Evolutionary conservation across 2,797 vertebrate species (phyloP), one percentile per base, ranked within the genome.

Genomic region (Sebastes hubbsi): DNA sequence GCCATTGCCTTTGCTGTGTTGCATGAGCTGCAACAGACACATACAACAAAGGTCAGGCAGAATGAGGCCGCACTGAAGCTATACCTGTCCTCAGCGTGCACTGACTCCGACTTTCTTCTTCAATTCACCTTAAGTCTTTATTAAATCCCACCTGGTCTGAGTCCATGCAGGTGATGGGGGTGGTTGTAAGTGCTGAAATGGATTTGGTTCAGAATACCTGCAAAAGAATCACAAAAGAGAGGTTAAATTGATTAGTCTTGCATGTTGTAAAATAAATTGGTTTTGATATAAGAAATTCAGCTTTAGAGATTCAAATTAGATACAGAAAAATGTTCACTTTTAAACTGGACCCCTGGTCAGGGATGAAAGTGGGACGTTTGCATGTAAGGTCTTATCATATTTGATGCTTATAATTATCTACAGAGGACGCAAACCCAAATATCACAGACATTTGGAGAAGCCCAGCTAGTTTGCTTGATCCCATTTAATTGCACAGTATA

Each of bases 201-300:
- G 66, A 79, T 77, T 81, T n/a, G 27, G 52, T 68, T 66, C 24
- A n/a, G 30, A 63, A 72, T 55, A 76, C 62, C 30, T 65, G 59
- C 24, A 67, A 68, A 80, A 56, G n/a, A 78, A 75, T 56, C 55
- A 75, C 60, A 82, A 78, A 65, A 75, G 80, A 72, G 38, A 54
- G 20, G 72, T 75, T 78, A 22, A 81, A 83, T 77, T 71, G 61
- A 85, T 90, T 85, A 12, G 77, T 77, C 72, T 80, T 78, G 74
- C 67, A 77, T 63, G 56, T 81, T 78, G 66, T 81, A 49, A 69
- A 85, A 86, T 75, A 86, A 81, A 89, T 83, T 81, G 76, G 29
- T 72, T 81, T 84, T 72, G 71, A 78, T 77, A 12, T 24, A 18
- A 75, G 64, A 55, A 54, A 72, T 30, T 71, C 58, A 80, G 20